Conservation (phyloP, 2,113 vertebrate species). For the Rhadina sibilatrix region DNA sequence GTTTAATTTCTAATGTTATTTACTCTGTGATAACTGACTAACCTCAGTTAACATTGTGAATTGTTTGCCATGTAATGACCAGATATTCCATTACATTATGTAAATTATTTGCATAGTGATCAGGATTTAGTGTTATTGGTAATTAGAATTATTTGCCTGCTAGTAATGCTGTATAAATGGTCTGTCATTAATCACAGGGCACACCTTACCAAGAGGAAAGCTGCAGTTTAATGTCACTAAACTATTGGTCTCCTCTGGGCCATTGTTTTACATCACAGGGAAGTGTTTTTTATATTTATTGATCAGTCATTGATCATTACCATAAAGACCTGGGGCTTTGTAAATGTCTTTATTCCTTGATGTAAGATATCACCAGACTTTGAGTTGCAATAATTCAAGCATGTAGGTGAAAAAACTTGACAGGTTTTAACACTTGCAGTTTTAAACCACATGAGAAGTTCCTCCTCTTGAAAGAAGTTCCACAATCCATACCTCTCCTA, state of each 20-base stretch:
- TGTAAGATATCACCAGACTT: neutral
- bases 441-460: neutral
- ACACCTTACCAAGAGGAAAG: constrained; percentile 32
- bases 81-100: constrained; percentile 65
- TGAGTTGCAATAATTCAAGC: neutral
- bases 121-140: constrained; percentile 51
- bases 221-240: neutral
- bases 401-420: neutral
- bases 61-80: constrained; percentile 67
- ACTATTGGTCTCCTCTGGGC: neutral
- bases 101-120: constrained; percentile 73
- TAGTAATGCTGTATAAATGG: constrained; percentile 37
- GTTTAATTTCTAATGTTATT: constrained; percentile 69
- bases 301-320: neutral
- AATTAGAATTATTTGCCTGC: constrained; percentile 69
- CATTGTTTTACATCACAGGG: neutral
- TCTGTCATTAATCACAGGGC: constrained; percentile 57
- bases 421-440: neutral
- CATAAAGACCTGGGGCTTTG: neutral
- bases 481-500: neutral
- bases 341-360: neutral
- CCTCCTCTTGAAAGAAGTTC: neutral
- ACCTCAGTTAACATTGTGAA: constrained; percentile 65
- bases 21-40: constrained; percentile 58
- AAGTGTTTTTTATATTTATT: neutral